A percentile compares a stretch with the other conserved stretches of the same genome.
Conservation (phyloP, 1,140 invertebrate species). For the Triops longicaudatus region DNA sequence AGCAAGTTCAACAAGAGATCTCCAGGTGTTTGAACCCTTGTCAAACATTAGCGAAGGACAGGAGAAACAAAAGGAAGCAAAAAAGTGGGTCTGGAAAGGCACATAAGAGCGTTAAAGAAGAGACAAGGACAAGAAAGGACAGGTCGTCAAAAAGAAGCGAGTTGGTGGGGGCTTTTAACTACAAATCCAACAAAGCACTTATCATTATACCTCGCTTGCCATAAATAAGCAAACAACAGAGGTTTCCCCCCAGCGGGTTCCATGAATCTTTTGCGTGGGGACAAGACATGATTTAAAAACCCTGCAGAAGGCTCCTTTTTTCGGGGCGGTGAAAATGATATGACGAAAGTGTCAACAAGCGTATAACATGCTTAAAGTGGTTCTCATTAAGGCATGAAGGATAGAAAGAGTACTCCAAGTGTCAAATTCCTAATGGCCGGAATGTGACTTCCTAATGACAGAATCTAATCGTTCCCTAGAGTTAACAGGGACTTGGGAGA, state of each 20-base stretch:
- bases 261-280: not conserved
- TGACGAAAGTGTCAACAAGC: too few relatives aligned
- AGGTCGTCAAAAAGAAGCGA: not conserved
- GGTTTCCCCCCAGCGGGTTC: not conserved
- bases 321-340: not conserved
- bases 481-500: too few relatives aligned
- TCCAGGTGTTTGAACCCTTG: conserved; percentile 11
- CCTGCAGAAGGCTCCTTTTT: not conserved
- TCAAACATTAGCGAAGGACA: conserved; percentile 12
- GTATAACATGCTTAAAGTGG: too few relatives aligned
- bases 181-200: conserved; percentile 15
- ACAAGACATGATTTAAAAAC: not conserved
- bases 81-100: too few relatives aligned
- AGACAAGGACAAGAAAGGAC: not conserved
- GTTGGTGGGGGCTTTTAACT: not conserved
- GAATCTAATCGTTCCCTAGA: too few relatives aligned
- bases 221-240: not conserved
- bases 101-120: not conserved
- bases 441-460: too few relatives aligned
- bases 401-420: too few relatives aligned
- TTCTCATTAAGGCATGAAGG: too few relatives aligned
- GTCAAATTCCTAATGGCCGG: too few relatives aligned
- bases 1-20: conserved; percentile 15
- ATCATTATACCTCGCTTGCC: not conserved
- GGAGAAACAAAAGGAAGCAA: not conserved